These are phyloP conservation scores for Caerostris extrusa DNA, from an alignment of 1,140 invertebrate species.

Conservation along the genomic window DNA sequence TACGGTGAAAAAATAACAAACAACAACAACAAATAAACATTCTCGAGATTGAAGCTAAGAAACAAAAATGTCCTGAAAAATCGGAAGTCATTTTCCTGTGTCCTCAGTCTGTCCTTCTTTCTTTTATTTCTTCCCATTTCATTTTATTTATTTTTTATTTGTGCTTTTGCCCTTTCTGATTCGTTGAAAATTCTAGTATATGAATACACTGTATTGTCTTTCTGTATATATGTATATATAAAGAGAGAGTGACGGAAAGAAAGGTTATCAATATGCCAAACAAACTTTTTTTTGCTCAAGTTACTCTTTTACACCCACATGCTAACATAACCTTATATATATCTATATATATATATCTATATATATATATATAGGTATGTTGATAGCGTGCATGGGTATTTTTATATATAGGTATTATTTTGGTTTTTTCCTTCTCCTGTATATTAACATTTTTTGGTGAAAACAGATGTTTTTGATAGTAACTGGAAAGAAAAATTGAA, in stretches of 20 bases:
- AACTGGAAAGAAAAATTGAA: slow-evolving; percentile 13
- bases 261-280: slow-evolving; percentile 10
- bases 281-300: neutral
- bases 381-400: neutral
- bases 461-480: slow-evolving; percentile 20
- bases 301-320: neutral
- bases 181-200: slow-evolving; percentile 32
- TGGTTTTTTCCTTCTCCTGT: neutral
- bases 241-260: too few species aligned
- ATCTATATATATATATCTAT: neutral
- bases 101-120: neutral
- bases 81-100: slow-evolving; percentile 48
- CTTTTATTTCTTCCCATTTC: neutral
- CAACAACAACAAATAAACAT: neutral
- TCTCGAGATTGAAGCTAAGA: slow-evolving; percentile 19
- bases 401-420: neutral
- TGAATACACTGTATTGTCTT: slow-evolving; percentile 4
- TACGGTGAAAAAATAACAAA: neutral
- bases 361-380: slow-evolving; percentile 14
- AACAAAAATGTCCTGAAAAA: slow-evolving; percentile 29
- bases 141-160: neutral
- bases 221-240: slow-evolving; percentile 23
- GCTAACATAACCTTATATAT: neutral
- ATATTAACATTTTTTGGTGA: slow-evolving; percentile 32
- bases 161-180: neutral